Evolutionary conservation across 2,113 vertebrate species (phyloP), one percentile per base, ranked within the genome.

Genomic region (Gadus macrocephalus): DNA sequence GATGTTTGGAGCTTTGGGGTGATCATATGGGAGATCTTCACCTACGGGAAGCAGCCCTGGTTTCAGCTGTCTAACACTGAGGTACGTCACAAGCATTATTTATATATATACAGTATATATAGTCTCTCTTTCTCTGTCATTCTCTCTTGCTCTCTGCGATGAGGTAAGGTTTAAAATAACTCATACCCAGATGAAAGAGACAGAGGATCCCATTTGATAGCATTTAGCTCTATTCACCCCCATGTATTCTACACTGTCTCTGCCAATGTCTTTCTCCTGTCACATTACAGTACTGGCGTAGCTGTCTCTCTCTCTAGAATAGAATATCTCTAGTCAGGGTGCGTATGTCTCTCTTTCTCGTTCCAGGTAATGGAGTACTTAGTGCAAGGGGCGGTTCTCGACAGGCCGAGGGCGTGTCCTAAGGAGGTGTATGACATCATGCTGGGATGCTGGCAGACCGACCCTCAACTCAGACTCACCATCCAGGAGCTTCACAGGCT

Each of bases 21-120:
- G 79, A 96, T 99, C 81, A 92, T 98, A 74, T 99, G 97, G 97
- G 97, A 99, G 91, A 97, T 98, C 87, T 98, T 98, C 87, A 98
- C 96, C 0, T 99, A 96, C 1, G 97, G 97, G 75, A 98, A 98
- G 83, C 97, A 99, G 89, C 97, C 97, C 2, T 99, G 97, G 97
- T 99, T 98, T 83, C 97, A 99, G 89, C 94, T 99, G 72, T 96
- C 95, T 58, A 98, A 99, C 89, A 97, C 95, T 62, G 97, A 98
- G 96, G 97, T 99, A 53, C 31, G 31, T 49, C 7, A 49, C 9
- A 6, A 49, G 42, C 11, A 5, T 35, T 35, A 35, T 35, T 5
- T 35, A 35, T 35, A 35, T 35, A 35, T 35, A 35, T 0, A 42
- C 38, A 42, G 38, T 42, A 25, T 42, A 25, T 42, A 42, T 42